Percentiles rank a stretch among this genome's conserved stretches.
Conservation (phyloP, 1,140 invertebrate species). For the Condylostylus longicornis region DNA sequence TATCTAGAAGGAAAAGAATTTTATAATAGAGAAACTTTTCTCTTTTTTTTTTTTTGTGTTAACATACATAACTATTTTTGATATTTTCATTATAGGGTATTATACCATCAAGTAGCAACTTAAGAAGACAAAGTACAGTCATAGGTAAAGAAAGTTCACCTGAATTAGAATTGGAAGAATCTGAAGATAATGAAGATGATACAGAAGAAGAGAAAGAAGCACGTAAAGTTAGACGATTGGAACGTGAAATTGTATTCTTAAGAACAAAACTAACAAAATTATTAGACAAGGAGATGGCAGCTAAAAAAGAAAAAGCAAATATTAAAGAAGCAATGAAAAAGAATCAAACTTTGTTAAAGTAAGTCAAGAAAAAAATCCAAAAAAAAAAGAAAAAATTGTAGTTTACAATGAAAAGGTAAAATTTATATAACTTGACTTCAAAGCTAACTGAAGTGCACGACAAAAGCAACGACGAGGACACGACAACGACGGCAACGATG, state of each 20-base stretch:
- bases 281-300: slow-evolving; percentile 60
- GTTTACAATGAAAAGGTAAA: no score
- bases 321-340: slow-evolving; percentile 67
- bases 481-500: no score
- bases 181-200: slow-evolving; percentile 50
- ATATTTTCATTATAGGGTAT: no score
- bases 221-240: slow-evolving; percentile 38
- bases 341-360: slow-evolving; percentile 56
- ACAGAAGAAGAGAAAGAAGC: slow-evolving; percentile 52
- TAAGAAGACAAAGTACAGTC: background rate
- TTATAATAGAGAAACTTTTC: no score
- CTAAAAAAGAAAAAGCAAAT: slow-evolving; percentile 58
- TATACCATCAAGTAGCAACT: background rate
- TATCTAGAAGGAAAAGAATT: no score
- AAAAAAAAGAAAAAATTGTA: no score
- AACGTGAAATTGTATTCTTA: slow-evolving; percentile 58
- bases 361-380: slow-evolving; percentile 6
- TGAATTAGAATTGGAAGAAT: slow-evolving; percentile 33
- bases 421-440: no score
- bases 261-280: slow-evolving; percentile 60
- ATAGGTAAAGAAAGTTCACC: slow-evolving; percentile 27
- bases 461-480: no score
- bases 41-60: no score
- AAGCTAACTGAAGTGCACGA: no score
- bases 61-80: no score